phyloP scores from a whole-genome alignment of 1,140 invertebrate genomes.

The Nasonia vitripennis region DNA sequence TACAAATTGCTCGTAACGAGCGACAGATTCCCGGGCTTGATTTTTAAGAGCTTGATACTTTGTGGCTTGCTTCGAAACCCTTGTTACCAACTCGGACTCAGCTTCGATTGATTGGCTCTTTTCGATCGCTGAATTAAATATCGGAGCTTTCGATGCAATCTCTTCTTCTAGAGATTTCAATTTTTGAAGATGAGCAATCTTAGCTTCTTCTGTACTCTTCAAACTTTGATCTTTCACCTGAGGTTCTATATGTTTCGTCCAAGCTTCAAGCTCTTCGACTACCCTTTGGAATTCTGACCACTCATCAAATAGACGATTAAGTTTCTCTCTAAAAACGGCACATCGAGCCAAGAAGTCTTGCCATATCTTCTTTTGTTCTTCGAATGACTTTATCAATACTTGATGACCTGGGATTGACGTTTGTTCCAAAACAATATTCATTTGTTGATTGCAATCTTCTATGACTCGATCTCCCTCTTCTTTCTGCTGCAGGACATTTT shows the following conservation, averaged over 20 bases:
- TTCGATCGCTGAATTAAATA: conserved; percentile 83
- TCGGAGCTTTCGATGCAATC: conserved; percentile 81
- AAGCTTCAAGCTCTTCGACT: conserved; percentile 85
- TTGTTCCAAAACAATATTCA: conserved; percentile 84
- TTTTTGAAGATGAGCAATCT: conserved; percentile 87
- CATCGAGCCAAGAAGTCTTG: conserved; percentile 85
- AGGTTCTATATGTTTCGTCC: conserved; percentile 90
- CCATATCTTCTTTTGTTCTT: conserved; percentile 86
- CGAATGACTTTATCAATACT: conserved; percentile 83
- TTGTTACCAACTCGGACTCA: conserved; percentile 84
- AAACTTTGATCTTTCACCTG: conserved; percentile 92
- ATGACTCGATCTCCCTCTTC: conserved; percentile 85
- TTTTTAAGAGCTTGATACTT: conserved; percentile 92
- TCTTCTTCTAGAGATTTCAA: conserved; percentile 85
- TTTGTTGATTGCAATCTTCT: conserved; percentile 81
- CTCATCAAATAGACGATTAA: conserved; percentile 83
- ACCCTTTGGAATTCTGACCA: conserved; percentile 88
- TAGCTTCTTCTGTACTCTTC: conserved; percentile 89
- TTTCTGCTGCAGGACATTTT: conserved; percentile 84
- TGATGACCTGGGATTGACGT: conserved; percentile 86
- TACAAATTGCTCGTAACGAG: conserved; percentile 88
- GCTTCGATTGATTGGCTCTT: conserved; percentile 84
- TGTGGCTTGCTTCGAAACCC: conserved; percentile 86
- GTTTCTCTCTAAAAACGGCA: conserved; percentile 79
- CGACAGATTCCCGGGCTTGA: conserved; percentile 85